phyloP scores from a whole-genome alignment of 2,797 vertebrate genomes.

The Micropoecilia bifurca region DNA sequence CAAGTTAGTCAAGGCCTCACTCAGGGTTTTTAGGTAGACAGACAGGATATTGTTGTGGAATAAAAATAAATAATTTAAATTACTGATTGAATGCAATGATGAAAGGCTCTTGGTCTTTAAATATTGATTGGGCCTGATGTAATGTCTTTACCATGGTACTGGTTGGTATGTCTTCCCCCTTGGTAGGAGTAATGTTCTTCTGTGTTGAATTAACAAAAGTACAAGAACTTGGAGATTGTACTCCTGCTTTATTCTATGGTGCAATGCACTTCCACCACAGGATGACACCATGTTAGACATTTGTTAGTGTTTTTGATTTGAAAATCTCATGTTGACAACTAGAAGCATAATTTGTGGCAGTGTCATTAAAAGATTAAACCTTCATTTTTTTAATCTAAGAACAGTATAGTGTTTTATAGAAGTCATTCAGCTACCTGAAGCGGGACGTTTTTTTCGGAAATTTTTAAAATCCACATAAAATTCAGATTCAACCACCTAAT shows the following conservation, averaged over 20 bases:
- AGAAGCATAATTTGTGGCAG: background rate
- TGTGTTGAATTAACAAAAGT: background rate
- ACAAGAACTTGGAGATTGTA: background rate
- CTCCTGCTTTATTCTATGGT: background rate
- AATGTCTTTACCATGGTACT: background rate
- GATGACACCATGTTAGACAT: background rate
- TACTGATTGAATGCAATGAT: background rate
- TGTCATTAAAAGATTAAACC: background rate
- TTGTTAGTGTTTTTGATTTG: background rate
- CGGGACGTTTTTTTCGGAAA: background rate
- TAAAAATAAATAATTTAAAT: background rate
- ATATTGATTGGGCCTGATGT: background rate
- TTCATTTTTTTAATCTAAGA: background rate
- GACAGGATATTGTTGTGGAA: background rate
- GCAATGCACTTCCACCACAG: background rate
- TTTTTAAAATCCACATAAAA: background rate
- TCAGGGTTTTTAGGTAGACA: slow-evolving; percentile 73
- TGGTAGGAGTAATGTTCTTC: background rate
- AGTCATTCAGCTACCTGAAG: background rate
- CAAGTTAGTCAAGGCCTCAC: slow-evolving; percentile 72
- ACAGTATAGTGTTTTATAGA: background rate
- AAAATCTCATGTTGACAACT: background rate
- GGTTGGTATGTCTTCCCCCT: background rate
- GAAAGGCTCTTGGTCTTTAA: background rate
- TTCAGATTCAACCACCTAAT: background rate